These are phyloP conservation scores for Ceyx cyanopectus DNA, from an alignment of 2,113 vertebrate genomes.

Conservation along the genomic window DNA sequence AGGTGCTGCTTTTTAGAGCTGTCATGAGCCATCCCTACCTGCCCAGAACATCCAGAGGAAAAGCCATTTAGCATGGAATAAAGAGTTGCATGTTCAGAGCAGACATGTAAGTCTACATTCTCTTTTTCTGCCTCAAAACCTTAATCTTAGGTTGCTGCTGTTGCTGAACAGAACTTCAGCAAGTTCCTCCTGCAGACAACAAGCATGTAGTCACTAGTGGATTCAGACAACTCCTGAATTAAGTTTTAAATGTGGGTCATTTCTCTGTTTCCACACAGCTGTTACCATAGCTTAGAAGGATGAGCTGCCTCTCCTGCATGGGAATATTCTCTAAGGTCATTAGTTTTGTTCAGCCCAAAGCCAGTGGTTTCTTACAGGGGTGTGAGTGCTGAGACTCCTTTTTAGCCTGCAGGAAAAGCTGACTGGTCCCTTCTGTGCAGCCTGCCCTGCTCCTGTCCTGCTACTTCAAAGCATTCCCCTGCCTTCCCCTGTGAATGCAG, in stretches of 20 bases:
- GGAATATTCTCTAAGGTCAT: background rate
- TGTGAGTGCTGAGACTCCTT: background rate
- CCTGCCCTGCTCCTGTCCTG: background rate
- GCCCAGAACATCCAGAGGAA: background rate
- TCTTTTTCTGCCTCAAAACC: background rate
- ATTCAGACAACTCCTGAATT: background rate
- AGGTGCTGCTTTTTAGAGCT: background rate
- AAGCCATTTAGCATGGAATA: background rate
- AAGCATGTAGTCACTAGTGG: background rate
- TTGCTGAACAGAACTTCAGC: background rate
- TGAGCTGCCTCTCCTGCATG: background rate
- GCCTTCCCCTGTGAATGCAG: background rate
- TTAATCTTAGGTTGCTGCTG: background rate
- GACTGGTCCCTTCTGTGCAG: background rate
- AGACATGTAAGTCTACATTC: background rate
- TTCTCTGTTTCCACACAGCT: background rate
- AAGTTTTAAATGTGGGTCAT: background rate
- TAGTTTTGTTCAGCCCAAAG: background rate
- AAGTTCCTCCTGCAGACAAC: background rate
- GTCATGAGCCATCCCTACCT: background rate
- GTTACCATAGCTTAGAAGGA: background rate
- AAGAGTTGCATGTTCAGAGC: background rate
- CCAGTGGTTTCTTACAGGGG: background rate
- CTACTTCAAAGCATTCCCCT: background rate
- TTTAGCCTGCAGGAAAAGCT: background rate